A percentile compares a stretch with the other conserved stretches of the same genome.
phyloP scores from a whole-genome alignment of 2,113 vertebrate species.

The Pluvianellus socialis region DNA sequence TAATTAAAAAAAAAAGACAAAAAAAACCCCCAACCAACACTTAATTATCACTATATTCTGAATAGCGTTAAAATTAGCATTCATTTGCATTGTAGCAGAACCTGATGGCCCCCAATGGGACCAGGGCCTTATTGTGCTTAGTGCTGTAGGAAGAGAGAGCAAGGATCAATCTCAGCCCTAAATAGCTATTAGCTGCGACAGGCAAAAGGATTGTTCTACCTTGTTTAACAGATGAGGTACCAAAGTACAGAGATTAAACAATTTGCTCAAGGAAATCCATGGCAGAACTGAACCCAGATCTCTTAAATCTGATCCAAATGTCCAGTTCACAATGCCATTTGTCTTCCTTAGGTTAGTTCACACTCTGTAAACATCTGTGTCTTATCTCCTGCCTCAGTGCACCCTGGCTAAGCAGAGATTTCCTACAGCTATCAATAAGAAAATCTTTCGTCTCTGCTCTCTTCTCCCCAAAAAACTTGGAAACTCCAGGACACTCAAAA shows the following conservation, averaged over 20 bases:
- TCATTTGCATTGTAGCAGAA: neutral
- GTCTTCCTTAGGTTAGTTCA: slow-evolving; percentile 4
- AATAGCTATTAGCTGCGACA: neutral
- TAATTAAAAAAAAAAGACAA: neutral
- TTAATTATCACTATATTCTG: neutral
- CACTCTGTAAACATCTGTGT: slow-evolving; percentile 5
- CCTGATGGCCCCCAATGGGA: neutral
- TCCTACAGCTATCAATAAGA: neutral
- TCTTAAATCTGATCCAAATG: slow-evolving; percentile 22
- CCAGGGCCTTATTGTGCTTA: neutral
- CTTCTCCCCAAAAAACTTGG: neutral
- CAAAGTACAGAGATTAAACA: slow-evolving; percentile 24
- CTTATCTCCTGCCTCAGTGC: neutral
- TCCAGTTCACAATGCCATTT: slow-evolving; percentile 11
- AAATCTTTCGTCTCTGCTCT: neutral
- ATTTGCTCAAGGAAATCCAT: slow-evolving; percentile 26
- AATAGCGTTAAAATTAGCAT: neutral
- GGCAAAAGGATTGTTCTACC: slow-evolving; percentile 19
- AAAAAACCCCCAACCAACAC: neutral
- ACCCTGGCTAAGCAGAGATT: neutral
- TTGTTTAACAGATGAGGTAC: slow-evolving; percentile 27
- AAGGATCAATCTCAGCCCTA: neutral
- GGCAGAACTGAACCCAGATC: neutral
- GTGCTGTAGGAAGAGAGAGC: neutral
- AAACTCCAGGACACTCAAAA: neutral